These are phyloP conservation scores for Heliconius congener DNA, from an alignment of 1,140 invertebrate species.

Conservation along the genomic window DNA sequence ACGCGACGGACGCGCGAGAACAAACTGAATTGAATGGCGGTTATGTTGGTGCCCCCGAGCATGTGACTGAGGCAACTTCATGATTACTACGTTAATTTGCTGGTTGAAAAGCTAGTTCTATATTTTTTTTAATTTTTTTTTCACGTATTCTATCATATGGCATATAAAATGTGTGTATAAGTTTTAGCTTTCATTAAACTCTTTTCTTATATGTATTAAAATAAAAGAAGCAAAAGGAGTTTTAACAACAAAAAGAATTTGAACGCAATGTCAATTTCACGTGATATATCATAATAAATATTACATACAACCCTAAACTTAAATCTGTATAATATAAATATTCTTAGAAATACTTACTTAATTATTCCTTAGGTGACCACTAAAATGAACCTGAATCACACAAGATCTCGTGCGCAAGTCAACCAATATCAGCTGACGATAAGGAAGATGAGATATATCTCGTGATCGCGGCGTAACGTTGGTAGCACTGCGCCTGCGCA, in stretches of 20 bases:
- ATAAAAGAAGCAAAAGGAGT: neutral
- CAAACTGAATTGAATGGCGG: constrained; percentile 58
- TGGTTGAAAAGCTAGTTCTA: constrained; percentile 30
- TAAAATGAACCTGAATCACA: constrained; percentile 9
- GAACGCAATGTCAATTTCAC: neutral
- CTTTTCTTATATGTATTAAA: neutral
- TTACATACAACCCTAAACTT: neutral
- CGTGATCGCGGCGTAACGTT: constrained; percentile 68
- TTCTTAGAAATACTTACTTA: neutral
- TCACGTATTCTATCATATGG: neutral
- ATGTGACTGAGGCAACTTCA: constrained; percentile 71
- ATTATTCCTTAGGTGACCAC: neutral
- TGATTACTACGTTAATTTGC: constrained; percentile 50
- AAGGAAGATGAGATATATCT: constrained; percentile 72
- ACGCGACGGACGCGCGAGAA: constrained; percentile 64
- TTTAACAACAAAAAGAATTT: neutral
- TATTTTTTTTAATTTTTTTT: neutral
- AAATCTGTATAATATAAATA: neutral
- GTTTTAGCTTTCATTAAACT: neutral
- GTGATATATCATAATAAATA: neutral
- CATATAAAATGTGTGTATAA: neutral
- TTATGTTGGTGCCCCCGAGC: constrained; percentile 69
- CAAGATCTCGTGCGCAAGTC: neutral
- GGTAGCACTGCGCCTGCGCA: constrained; percentile 67
- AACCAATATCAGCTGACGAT: constrained; percentile 70